Conservation (phyloP, 2,888 invertebrate species). For the Eupithecia tripunctaria region DNA sequence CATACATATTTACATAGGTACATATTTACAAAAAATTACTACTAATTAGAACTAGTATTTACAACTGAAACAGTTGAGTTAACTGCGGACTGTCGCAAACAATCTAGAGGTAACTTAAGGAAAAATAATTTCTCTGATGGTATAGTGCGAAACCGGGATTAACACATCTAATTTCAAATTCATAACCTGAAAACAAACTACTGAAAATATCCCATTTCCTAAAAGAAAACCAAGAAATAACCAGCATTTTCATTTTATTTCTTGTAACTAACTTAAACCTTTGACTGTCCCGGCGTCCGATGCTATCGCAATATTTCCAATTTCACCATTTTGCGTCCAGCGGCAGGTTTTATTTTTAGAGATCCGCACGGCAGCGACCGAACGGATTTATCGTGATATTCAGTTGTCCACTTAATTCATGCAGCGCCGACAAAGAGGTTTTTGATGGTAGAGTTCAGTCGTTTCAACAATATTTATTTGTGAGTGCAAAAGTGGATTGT, state of each 20-base stretch:
- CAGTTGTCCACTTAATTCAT: constrained; percentile 36
- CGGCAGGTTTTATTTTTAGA: constrained; percentile 58
- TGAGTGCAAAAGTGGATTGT: neutral
- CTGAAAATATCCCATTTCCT: neutral
- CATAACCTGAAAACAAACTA: no score
- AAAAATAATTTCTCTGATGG: no score
- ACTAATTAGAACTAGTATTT: no score
- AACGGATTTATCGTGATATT: constrained; percentile 35
- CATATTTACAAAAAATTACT: no score
- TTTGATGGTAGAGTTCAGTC: neutral
- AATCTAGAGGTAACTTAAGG: no score
- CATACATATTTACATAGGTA: no score
- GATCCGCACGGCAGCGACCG: constrained; percentile 25
- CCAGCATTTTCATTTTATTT: constrained; percentile 3
- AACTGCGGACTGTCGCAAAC: accelerated
- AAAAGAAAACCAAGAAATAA: constrained; percentile 1
- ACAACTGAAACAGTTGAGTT: no score
- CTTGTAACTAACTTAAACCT: constrained; percentile 22
- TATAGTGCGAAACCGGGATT: no score
- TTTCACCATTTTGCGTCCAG: constrained; percentile 82
- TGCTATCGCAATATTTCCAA: constrained; percentile 84
- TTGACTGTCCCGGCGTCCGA: constrained; percentile 65
- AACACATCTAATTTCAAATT: no score
- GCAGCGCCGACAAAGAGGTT: constrained; percentile 28
- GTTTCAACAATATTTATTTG: neutral